Conservation (phyloP, 1,140 invertebrate genomes). For the Helicoverpa zea region DNA sequence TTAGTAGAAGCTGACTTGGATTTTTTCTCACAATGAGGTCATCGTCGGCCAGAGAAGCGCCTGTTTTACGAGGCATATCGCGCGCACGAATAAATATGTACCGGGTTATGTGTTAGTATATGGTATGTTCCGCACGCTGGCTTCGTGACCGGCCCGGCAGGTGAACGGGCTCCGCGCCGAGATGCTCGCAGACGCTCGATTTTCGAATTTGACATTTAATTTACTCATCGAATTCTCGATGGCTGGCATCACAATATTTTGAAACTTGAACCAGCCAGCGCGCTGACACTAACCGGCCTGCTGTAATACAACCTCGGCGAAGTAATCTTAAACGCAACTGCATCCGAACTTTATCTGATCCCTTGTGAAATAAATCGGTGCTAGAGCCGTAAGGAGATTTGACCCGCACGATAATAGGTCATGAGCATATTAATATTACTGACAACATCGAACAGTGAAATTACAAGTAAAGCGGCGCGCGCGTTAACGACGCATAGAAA, state of each 20-base stretch:
- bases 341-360: constrained; percentile 72
- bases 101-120: constrained; percentile 60
- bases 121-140: constrained; percentile 58
- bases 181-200: constrained; percentile 56
- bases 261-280: constrained; percentile 69
- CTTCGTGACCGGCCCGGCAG: constrained; percentile 62
- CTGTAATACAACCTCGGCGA: constrained; percentile 48
- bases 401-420: constrained; percentile 79
- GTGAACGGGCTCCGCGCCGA: constrained; percentile 58
- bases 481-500: constrained; percentile 81
- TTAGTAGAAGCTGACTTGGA: constrained; percentile 52
- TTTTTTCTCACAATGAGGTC: constrained; percentile 74
- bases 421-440: constrained; percentile 82
- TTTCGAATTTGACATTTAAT: constrained; percentile 62
- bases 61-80: constrained; percentile 68
- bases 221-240: constrained; percentile 58
- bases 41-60: constrained; percentile 59
- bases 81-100: constrained; percentile 60
- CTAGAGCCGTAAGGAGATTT: constrained; percentile 69
- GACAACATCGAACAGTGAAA: constrained; percentile 80
- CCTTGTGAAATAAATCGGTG: constrained; percentile 74
- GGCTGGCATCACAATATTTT: constrained; percentile 77
- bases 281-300: constrained; percentile 61
- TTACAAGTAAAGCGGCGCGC: constrained; percentile 76
- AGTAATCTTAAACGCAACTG: constrained; percentile 62